phyloP scores from a whole-genome alignment of 2,113 vertebrate species.

The Sebastes schlegelii region DNA sequence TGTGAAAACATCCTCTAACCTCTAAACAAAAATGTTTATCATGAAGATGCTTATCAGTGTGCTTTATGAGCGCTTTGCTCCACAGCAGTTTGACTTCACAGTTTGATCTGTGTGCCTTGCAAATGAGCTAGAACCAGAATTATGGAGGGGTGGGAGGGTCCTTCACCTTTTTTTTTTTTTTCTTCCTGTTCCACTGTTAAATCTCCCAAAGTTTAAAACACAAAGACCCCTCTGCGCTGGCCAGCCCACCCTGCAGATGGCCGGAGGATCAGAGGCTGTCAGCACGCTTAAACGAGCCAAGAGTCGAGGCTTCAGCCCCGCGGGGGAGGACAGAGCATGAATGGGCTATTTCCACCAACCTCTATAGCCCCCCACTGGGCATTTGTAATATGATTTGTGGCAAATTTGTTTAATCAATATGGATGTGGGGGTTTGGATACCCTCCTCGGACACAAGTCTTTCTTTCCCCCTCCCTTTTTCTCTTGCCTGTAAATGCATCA shows the following conservation, averaged over 20 bases:
- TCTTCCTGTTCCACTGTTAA: conserved; percentile 56
- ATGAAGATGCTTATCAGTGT: neutral
- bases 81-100: conserved; percentile 33
- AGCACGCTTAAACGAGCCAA: conserved; percentile 87
- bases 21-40: neutral
- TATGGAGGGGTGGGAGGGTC: conserved; percentile 7
- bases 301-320: conserved; percentile 77
- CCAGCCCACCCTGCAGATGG: conserved; percentile 92
- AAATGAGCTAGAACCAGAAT: conserved; percentile 52
- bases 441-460: conserved; percentile 68
- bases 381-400: conserved; percentile 99
- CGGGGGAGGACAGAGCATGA: conserved; percentile 85
- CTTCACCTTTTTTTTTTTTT: conserved; percentile 26
- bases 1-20: neutral
- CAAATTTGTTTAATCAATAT: conserved; percentile 99
- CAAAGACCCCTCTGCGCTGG: conserved; percentile 79
- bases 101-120: conserved; percentile 47
- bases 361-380: conserved; percentile 93
- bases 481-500: conserved; percentile 50
- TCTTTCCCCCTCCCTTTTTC: neutral
- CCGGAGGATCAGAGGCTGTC: conserved; percentile 91
- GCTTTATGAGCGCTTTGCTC: neutral
- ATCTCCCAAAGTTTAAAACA: conserved; percentile 65
- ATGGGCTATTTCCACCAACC: conserved; percentile 88
- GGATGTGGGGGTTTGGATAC: conserved; percentile 86